phyloP scores from a whole-genome alignment of 2,113 vertebrate species.

The Strigops habroptila region DNA sequence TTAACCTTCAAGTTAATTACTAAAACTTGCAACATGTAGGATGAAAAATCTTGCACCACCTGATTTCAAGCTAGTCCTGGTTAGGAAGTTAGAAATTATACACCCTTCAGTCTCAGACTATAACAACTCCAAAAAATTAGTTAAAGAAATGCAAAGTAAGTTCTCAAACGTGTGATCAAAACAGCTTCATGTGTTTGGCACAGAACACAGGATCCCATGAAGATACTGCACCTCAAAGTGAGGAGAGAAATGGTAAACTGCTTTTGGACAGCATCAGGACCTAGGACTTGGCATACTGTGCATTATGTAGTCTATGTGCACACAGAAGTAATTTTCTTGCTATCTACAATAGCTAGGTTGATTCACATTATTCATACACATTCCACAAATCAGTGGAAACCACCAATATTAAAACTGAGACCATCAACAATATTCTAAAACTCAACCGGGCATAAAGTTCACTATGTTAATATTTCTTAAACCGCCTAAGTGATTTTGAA shows the following conservation, averaged over 20 bases:
- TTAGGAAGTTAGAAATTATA: background rate
- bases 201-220: background rate
- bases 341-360: background rate
- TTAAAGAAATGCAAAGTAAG: background rate
- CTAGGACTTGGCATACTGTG: background rate
- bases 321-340: background rate
- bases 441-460: background rate
- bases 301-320: background rate
- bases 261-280: background rate
- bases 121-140: background rate
- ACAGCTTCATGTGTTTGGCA: accelerated
- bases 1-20: background rate
- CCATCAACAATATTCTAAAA: background rate
- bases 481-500: background rate
- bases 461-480: background rate
- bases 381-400: background rate
- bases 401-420: background rate
- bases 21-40: background rate
- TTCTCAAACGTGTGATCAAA: background rate
- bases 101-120: background rate
- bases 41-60: background rate
- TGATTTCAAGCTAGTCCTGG: background rate
- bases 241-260: background rate
- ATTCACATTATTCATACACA: background rate
- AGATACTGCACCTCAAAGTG: background rate